These are phyloP conservation scores for Mesochorus sp. DNA, from an alignment of 2,888 invertebrate genomes.

Conservation along the genomic window DNA sequence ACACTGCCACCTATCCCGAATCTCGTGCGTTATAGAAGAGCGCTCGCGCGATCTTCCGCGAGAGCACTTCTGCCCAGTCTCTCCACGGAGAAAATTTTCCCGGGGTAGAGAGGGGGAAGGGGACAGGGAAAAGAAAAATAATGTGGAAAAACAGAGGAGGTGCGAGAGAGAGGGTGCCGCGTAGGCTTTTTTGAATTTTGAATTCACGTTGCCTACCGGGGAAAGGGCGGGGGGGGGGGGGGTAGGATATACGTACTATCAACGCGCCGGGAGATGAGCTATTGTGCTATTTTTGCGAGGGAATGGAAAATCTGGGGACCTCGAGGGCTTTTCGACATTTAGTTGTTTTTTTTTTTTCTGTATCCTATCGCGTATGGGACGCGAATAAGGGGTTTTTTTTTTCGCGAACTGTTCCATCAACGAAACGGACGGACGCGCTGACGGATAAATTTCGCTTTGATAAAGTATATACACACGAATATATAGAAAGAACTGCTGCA, in stretches of 20 bases:
- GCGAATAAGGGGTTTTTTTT: slow-evolving; percentile 36
- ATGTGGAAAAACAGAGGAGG: no score
- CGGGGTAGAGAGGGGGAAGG: no score
- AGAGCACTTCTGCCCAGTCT: no score
- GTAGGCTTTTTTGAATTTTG: no score
- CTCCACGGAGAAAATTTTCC: no score
- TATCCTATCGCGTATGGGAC: background rate
- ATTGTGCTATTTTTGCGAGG: slow-evolving; percentile 80
- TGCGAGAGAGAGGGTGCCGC: no score
- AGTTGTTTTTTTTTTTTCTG: slow-evolving; percentile 22
- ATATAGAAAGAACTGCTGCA: slow-evolving; percentile 23
- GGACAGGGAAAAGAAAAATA: no score
- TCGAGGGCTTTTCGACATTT: slow-evolving; percentile 55
- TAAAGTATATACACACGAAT: slow-evolving; percentile 41
- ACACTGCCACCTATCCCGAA: no score
- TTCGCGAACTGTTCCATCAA: slow-evolving; percentile 53
- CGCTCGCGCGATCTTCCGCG: no score
- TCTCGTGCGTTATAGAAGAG: no score
- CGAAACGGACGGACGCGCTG: slow-evolving; percentile 58
- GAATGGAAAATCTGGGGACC: slow-evolving; percentile 73
- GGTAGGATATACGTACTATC: slow-evolving; percentile 70
- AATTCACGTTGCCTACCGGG: no score
- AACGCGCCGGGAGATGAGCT: slow-evolving; percentile 80
- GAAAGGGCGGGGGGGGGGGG: slow-evolving; percentile 2
- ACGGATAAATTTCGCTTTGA: slow-evolving; percentile 60